Conservation (phyloP, 2,888 invertebrate genomes). For the Dolichomitus sp. region DNA sequence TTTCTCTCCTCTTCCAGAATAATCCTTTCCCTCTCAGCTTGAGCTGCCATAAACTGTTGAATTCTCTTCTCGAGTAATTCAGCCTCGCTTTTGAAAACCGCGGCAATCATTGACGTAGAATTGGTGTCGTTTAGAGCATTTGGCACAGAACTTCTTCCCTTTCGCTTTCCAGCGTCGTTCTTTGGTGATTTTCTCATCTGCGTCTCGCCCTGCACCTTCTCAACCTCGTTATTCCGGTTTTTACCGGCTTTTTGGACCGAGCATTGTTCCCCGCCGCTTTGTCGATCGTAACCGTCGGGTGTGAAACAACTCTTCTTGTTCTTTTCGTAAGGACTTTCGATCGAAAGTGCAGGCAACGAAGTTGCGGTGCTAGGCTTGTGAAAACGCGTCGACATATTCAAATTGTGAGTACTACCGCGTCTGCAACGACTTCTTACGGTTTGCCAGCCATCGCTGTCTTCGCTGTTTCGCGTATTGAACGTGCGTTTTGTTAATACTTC, state of each 20-base stretch:
- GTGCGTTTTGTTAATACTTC: conserved; percentile 78
- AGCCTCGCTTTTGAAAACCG: conserved; percentile 84
- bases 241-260: conserved; percentile 76
- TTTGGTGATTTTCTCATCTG: conserved; percentile 71
- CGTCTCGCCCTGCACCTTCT: conserved; percentile 72
- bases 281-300: conserved; percentile 75
- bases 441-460: conserved; percentile 93
- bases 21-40: conserved; percentile 84
- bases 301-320: conserved; percentile 79
- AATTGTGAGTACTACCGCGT: conserved; percentile 89
- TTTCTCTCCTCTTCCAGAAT: conserved; percentile 85
- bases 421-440: conserved; percentile 93
- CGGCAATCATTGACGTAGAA: conserved; percentile 84
- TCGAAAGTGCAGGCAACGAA: conserved; percentile 91
- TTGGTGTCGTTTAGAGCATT: conserved; percentile 76
- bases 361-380: conserved; percentile 94
- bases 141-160: conserved; percentile 50
- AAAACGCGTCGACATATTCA: conserved; percentile 90
- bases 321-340: conserved; percentile 78
- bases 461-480: conserved; percentile 81
- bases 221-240: conserved; percentile 75
- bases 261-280: conserved; percentile 69
- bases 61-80: conserved; percentile 84
- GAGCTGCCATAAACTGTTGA: conserved; percentile 85
- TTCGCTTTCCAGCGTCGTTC: conserved; percentile 70